Evolutionary conservation across 2,888 invertebrate species (phyloP).

Genomic region (Heliconius hortense): DNA sequence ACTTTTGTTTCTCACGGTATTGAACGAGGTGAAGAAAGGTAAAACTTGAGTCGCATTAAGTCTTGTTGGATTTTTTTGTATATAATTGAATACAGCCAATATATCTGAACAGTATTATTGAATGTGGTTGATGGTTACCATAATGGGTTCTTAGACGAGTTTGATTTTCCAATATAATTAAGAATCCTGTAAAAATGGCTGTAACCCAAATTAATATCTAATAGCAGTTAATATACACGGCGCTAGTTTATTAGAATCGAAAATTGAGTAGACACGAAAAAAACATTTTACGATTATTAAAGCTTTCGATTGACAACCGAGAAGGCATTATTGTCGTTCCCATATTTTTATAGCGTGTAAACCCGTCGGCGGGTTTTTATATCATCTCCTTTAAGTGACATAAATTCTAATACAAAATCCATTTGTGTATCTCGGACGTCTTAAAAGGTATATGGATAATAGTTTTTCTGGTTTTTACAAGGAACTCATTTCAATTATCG

Average conservation of each 20-base stretch:
- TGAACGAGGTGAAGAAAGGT: not conserved
- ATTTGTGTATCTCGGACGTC: slow-evolving; percentile 82
- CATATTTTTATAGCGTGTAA: slow-evolving; percentile 82
- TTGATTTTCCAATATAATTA: too few species aligned
- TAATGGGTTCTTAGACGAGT: not conserved
- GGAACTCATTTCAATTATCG: slow-evolving; percentile 83
- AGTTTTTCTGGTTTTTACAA: slow-evolving; percentile 81
- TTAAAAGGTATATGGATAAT: slow-evolving; percentile 81
- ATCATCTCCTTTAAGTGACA: slow-evolving; percentile 80
- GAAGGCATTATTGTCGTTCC: slow-evolving; percentile 76
- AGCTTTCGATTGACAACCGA: slow-evolving; percentile 78
- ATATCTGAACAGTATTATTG: not conserved
- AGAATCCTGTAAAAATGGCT: not conserved
- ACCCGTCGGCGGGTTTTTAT: slow-evolving; percentile 80
- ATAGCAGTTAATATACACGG: not conserved
- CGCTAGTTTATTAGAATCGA: slow-evolving; percentile 29
- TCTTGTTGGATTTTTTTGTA: not conserved
- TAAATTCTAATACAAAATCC: slow-evolving; percentile 82
- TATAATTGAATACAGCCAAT: not conserved
- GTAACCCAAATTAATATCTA: not conserved
- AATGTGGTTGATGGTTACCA: not conserved
- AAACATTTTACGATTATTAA: slow-evolving; percentile 81
- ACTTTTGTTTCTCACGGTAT: slow-evolving; percentile 3
- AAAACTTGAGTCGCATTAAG: too few species aligned
- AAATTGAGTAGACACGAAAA: slow-evolving; percentile 70